Evolutionary conservation across 1,140 invertebrate genomes (phyloP), one percentile per base, ranked within the genome.

Genomic region (Eufriesea mexicana): DNA sequence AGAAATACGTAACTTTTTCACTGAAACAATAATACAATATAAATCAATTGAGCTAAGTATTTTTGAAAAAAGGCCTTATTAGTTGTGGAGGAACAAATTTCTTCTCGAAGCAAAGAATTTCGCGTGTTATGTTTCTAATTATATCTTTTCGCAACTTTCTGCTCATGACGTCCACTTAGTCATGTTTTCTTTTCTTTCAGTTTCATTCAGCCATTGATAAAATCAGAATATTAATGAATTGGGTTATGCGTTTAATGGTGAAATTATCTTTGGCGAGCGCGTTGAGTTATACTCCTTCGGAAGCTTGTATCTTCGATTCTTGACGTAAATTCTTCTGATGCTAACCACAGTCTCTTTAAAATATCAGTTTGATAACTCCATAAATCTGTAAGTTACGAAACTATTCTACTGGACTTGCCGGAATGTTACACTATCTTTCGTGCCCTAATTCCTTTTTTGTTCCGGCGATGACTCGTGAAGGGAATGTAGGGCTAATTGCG

Each of bases 201-300:
- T 64, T 80, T 18, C 49, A 64, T 64, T 74, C 8, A 20, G n/a
- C 54, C n/a, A 64, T 73, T 74, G 79, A 49, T 49, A 64, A 76
- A 64, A 49, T 25, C 20, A 5, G 59, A 74, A 59, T 45, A 74
- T 51, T 62, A 62, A 80, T 80, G 64, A 72, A 74, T 64, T 47
- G 47, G 20, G n/a, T 10, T 6, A 16, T 42, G 9, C n/a, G 47
- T 64, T 35, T 47, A 14, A 45, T 28, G 20, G 2, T 55, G 25
- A 55, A 55, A 74, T 62, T 74, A 47, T 74, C 28, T 45, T 54
- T 28, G 12, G 23, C n/a, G 5, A 2, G 12, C 5, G n/a, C 4
- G 20, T 18, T 12, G 25, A 5, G 14, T 6, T 59, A 16, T 14
- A 6, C 16, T 59, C 35, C 35, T 23, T 4, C 54, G 7, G 6